A percentile compares a stretch with the other conserved stretches of the same genome.
These are phyloP conservation scores for Halesus radiatus DNA, from an alignment of 1,140 invertebrate species.

Conservation along the genomic window DNA sequence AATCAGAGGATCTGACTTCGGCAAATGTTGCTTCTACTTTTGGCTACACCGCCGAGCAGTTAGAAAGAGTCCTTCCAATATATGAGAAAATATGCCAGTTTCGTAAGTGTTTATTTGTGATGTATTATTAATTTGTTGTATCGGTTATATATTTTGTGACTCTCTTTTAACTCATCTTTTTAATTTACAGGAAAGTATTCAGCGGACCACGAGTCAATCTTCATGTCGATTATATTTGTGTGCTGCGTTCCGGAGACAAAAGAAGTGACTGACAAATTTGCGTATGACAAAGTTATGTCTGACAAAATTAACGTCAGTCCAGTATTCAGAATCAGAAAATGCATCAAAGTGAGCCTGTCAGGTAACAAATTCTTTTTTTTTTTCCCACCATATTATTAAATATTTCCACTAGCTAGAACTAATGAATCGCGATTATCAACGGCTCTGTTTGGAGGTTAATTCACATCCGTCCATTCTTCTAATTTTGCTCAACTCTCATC, in stretches of 20 bases:
- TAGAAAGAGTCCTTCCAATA: constrained; percentile 11
- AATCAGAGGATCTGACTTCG: not conserved
- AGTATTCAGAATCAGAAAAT: constrained; percentile 52
- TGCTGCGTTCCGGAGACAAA: constrained; percentile 41
- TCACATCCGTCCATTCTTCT: no score
- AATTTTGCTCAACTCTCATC: no score
- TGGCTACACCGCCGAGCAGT: constrained; percentile 7
- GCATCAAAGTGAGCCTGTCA: constrained; percentile 38
- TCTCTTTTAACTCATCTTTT: not conserved
- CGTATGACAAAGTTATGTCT: not conserved
- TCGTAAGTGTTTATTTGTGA: not conserved
- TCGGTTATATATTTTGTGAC: not conserved
- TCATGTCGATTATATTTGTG: constrained; percentile 44
- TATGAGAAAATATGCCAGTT: constrained; percentile 38
- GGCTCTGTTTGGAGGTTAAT: no score
- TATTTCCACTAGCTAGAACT: no score
- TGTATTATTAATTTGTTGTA: not conserved
- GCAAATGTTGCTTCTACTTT: not conserved
- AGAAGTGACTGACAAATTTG: not conserved
- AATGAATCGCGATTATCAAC: no score
- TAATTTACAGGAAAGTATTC: constrained; percentile 50
- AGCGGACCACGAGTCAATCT: constrained; percentile 34
- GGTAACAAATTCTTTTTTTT: not conserved
- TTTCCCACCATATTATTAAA: no score
- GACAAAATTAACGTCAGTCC: constrained; percentile 21